These are phyloP conservation scores for Xiphydria camelus DNA, from an alignment of 2,888 invertebrate genomes.

Conservation along the genomic window DNA sequence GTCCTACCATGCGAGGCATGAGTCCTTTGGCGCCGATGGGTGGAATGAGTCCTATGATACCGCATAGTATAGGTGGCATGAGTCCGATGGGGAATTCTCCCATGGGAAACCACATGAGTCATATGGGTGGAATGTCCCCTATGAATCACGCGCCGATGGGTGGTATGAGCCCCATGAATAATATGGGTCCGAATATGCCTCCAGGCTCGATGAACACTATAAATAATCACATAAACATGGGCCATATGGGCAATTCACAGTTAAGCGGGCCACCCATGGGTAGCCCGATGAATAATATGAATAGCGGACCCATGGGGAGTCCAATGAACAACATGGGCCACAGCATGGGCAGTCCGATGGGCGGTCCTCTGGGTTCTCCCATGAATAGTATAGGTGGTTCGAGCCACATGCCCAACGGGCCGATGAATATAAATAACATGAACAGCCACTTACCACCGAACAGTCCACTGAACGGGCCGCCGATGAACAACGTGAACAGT, in stretches of 20 bases:
- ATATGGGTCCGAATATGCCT: slow-evolving; percentile 75
- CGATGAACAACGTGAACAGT: slow-evolving; percentile 54
- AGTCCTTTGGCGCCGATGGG: slow-evolving; percentile 61
- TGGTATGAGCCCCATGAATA: slow-evolving; percentile 71
- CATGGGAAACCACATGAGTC: slow-evolving; percentile 63
- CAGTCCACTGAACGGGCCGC: slow-evolving; percentile 51
- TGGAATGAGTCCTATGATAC: slow-evolving; percentile 57
- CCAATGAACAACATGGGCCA: slow-evolving; percentile 68
- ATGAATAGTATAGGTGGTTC: slow-evolving; percentile 69
- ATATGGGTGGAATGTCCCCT: slow-evolving; percentile 65
- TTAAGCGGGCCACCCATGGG: slow-evolving; percentile 67
- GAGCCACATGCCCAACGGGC: slow-evolving; percentile 52
- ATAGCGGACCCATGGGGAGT: slow-evolving; percentile 65
- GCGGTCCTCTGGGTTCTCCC: slow-evolving; percentile 63
- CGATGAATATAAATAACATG: slow-evolving; percentile 53
- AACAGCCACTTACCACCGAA: slow-evolving; percentile 54
- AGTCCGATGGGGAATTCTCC: slow-evolving; percentile 54
- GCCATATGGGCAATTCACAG: slow-evolving; percentile 58
- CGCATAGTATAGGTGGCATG: slow-evolving; percentile 55
- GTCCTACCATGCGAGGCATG: slow-evolving; percentile 70
- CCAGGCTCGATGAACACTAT: slow-evolving; percentile 65
- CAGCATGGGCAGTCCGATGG: slow-evolving; percentile 74
- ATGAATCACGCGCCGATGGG: slow-evolving; percentile 68
- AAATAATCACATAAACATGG: slow-evolving; percentile 60
- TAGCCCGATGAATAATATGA: slow-evolving; percentile 62